A percentile compares a stretch with the other conserved stretches of the same genome.
Evolutionary conservation across 2,797 vertebrate genomes (phyloP).

Genomic region (Sebastes minor): DNA sequence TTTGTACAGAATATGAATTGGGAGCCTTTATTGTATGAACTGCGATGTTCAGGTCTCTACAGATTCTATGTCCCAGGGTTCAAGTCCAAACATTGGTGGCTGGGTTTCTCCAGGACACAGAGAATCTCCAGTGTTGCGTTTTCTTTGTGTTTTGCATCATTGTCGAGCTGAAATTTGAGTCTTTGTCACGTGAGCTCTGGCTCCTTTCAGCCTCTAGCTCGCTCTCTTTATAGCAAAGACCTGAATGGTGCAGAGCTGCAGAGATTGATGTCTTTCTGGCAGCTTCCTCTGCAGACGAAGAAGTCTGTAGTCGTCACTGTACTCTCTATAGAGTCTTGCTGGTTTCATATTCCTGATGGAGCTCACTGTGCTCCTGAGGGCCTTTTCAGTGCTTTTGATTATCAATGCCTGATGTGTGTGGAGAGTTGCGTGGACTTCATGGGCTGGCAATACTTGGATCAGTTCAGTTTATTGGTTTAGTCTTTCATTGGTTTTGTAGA

Average conservation of each 20-base stretch:
- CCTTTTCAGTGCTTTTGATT: background rate
- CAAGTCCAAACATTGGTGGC: background rate
- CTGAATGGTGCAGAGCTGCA: background rate
- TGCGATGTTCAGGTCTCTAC: background rate
- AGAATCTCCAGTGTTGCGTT: background rate
- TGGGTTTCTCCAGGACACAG: background rate
- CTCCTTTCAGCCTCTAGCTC: background rate
- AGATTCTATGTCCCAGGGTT: background rate
- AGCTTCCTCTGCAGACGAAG: background rate
- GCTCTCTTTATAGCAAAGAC: background rate
- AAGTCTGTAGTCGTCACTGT: background rate
- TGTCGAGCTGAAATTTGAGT: background rate
- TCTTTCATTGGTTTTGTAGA: background rate
- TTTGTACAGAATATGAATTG: background rate
- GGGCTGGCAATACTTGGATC: background rate
- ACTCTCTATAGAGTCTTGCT: background rate
- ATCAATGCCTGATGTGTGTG: background rate
- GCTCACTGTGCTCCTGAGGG: background rate
- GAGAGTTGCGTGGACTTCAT: background rate
- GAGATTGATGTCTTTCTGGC: background rate
- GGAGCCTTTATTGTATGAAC: background rate
- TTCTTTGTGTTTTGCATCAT: background rate
- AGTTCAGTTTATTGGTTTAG: background rate
- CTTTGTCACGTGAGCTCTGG: background rate
- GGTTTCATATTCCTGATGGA: slow-evolving; percentile 7